These are phyloP conservation scores for Clivina fossor DNA, from an alignment of 2,888 invertebrate genomes.

Conservation along the genomic window DNA sequence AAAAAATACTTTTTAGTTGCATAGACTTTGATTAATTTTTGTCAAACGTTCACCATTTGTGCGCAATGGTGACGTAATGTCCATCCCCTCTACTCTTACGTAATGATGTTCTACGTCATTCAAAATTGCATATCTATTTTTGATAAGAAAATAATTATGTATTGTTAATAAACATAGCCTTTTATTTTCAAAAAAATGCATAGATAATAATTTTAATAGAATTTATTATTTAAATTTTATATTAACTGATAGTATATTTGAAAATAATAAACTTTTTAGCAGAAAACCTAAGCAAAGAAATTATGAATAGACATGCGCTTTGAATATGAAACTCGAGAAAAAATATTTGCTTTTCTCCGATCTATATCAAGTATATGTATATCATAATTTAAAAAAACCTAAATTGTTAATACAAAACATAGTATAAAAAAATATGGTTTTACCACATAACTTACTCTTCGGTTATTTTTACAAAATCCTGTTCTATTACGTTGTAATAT, in stretches of 20 bases:
- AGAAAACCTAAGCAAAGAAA: not conserved
- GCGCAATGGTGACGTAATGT: slow-evolving; percentile 18
- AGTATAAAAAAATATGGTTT: too few relatives aligned
- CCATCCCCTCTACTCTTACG: slow-evolving; percentile 8
- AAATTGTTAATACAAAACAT: too few relatives aligned
- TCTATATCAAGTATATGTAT: too few relatives aligned
- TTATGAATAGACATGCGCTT: slow-evolving; percentile 22
- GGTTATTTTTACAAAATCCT: too few relatives aligned
- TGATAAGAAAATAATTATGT: not conserved
- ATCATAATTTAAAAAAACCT: too few relatives aligned
- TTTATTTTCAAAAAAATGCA: not conserved
- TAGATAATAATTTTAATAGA: not conserved
- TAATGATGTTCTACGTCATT: slow-evolving; percentile 1
- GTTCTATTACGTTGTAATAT: too few relatives aligned
- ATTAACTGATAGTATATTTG: not conserved
- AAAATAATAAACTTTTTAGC: not conserved
- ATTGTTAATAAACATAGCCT: not conserved
- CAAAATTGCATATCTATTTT: not conserved
- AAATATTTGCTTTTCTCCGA: too few relatives aligned
- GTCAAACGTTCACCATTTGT: slow-evolving; percentile 26
- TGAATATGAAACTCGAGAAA: too few relatives aligned
- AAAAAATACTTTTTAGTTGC: slow-evolving; percentile 30
- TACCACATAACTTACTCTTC: too few relatives aligned
- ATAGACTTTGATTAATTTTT: slow-evolving; percentile 29
- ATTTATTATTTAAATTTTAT: not conserved